Evolutionary conservation across 2,113 vertebrate genomes (phyloP).

Genomic region (Epinephelus lanceolatus): DNA sequence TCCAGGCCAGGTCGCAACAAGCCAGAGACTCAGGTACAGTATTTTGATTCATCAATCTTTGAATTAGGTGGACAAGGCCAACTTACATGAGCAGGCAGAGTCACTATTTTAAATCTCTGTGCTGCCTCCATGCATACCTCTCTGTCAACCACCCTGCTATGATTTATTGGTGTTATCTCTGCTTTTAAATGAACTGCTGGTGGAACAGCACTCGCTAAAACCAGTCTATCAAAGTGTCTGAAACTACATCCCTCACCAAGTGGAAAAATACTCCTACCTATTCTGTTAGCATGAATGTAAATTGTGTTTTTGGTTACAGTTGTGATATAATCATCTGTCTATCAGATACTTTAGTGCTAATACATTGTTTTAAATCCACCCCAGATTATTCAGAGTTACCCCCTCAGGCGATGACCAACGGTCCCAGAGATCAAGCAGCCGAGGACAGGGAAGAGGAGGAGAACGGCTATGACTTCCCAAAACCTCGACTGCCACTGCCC

Average conservation of each 20-base stretch:
- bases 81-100: not conserved
- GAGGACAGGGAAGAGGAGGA: slow-evolving; percentile 87
- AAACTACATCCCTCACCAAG: not conserved
- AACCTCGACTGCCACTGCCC: slow-evolving; percentile 82
- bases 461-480: slow-evolving; percentile 92
- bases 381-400: slow-evolving; percentile 87
- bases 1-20: slow-evolving; percentile 84
- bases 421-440: slow-evolving; percentile 77
- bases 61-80: too few relatives aligned
- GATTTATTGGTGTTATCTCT: not conserved
- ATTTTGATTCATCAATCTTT: slow-evolving; percentile 42
- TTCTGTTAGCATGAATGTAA: not conserved
- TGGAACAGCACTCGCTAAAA: not conserved
- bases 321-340: not conserved
- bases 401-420: slow-evolving; percentile 71
- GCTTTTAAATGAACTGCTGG: not conserved
- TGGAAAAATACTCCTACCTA: not conserved
- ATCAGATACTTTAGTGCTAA: not conserved
- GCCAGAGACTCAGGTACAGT: slow-evolving; percentile 86
- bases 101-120: not conserved
- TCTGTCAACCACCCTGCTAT: not conserved
- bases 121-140: not conserved
- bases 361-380: not conserved
- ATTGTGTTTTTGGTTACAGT: not conserved
- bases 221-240: not conserved